A percentile compares a stretch with the other conserved stretches of the same genome.
Conservation (phyloP, 2,888 invertebrate species). For the Halocaridina rubra region DNA sequence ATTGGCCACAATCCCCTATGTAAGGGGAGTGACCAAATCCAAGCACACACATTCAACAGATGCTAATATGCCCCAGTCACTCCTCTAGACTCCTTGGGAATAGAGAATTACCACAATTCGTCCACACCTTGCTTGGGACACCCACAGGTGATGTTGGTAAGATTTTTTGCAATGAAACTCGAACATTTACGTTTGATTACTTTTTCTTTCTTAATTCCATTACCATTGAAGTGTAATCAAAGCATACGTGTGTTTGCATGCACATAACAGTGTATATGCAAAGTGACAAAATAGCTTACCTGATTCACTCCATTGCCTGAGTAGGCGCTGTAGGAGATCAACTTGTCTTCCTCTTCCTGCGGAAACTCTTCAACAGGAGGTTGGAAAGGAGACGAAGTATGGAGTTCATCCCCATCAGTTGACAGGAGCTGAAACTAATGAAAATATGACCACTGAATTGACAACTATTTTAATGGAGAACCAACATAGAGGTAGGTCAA, state of each 20-base stretch:
- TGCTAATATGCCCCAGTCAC: too few species aligned
- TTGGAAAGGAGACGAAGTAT: background rate
- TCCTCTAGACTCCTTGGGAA: too few species aligned
- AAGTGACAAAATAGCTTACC: background rate
- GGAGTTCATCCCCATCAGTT: background rate
- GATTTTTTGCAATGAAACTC: background rate
- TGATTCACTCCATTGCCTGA: background rate
- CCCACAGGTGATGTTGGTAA: background rate
- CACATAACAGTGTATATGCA: background rate
- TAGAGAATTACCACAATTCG: too few species aligned
- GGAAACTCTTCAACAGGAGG: background rate
- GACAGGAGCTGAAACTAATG: background rate
- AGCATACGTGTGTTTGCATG: background rate
- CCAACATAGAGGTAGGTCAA: too few species aligned
- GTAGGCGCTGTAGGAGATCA: background rate
- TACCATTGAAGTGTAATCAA: background rate
- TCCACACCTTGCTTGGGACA: background rate
- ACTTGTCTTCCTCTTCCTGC: background rate
- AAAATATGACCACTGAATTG: background rate
- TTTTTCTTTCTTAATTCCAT: background rate
- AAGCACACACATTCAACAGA: too few species aligned
- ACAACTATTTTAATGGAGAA: background rate
- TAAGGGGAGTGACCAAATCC: too few species aligned
- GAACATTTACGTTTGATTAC: background rate
- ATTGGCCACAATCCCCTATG: background rate